These are phyloP conservation scores for Galeopsomyia nigrocyanea DNA, from an alignment of 2,888 invertebrate genomes.

Conservation along the genomic window DNA sequence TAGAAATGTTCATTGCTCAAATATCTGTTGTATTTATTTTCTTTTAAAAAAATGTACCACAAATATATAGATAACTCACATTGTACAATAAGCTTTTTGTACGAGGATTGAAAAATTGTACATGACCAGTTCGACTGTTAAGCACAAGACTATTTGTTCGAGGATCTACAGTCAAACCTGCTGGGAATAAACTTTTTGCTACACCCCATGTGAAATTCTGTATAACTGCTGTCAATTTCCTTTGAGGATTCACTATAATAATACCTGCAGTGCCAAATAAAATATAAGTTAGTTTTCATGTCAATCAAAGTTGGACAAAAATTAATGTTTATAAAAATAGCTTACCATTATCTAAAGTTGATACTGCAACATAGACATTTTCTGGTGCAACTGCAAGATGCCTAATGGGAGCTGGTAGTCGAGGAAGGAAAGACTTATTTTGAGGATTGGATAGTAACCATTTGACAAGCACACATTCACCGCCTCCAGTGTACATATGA, in stretches of 20 bases:
- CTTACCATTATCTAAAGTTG: constrained; percentile 79
- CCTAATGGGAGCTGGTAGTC: constrained; percentile 77
- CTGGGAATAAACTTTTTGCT: constrained; percentile 70
- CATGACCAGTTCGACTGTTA: constrained; percentile 80
- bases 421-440: constrained; percentile 76
- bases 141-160: constrained; percentile 76
- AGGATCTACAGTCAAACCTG: constrained; percentile 75
- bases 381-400: constrained; percentile 75
- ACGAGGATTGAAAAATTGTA: constrained; percentile 80
- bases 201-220: constrained; percentile 78
- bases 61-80: constrained; percentile 70
- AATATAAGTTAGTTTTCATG: constrained; percentile 18
- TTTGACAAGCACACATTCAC: constrained; percentile 82
- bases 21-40: background rate
- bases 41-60: background rate
- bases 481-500: constrained; percentile 82
- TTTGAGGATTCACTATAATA: constrained; percentile 72
- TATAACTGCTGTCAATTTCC: constrained; percentile 72
- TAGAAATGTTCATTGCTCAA: constrained; percentile 15
- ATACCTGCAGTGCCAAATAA: constrained; percentile 63
- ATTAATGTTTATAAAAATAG: constrained; percentile 7
- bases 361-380: constrained; percentile 76
- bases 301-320: background rate
- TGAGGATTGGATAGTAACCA: constrained; percentile 75
- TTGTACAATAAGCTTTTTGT: constrained; percentile 78